Conservation (phyloP, 2,888 invertebrate species). For the Eupithecia subumbrata region DNA sequence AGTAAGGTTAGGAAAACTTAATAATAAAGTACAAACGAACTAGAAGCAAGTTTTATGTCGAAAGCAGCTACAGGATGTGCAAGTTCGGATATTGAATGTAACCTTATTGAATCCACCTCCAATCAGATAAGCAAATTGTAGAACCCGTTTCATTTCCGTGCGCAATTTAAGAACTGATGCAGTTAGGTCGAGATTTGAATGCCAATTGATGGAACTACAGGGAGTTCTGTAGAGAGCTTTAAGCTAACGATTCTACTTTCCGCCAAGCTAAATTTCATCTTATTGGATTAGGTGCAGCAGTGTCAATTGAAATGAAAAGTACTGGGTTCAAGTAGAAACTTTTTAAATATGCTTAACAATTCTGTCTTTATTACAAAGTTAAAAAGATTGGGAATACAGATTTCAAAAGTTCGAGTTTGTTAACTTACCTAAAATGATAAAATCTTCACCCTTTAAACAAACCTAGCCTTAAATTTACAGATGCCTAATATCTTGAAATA, state of each 20-base stretch:
- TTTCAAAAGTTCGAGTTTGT: neutral
- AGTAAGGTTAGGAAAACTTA: neutral
- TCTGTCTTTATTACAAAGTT: neutral
- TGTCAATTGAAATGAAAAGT: neutral
- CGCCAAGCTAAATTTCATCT: slow-evolving; percentile 22
- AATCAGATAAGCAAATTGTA: slow-evolving; percentile 43
- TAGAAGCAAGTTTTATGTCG: neutral
- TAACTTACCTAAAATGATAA: neutral
- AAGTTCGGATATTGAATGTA: slow-evolving; percentile 29
- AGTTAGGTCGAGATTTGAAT: slow-evolving; percentile 31
- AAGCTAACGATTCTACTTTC: slow-evolving; percentile 13
- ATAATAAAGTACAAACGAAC: neutral
- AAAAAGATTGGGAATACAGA: neutral
- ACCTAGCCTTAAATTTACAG: neutral
- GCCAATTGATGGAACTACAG: slow-evolving; percentile 24
- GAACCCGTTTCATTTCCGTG: slow-evolving; percentile 33
- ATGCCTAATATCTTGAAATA: neutral
- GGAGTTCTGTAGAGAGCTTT: slow-evolving; percentile 18
- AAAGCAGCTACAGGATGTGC: slow-evolving; percentile 3
- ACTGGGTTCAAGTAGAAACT: neutral
- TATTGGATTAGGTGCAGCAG: slow-evolving; percentile 20
- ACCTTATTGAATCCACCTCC: slow-evolving; percentile 37
- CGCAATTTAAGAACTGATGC: slow-evolving; percentile 27
- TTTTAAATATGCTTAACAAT: neutral
- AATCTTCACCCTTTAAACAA: neutral